These are phyloP conservation scores for Exocentrus adspersus DNA, from an alignment of 2,888 invertebrate genomes.

Conservation along the genomic window DNA sequence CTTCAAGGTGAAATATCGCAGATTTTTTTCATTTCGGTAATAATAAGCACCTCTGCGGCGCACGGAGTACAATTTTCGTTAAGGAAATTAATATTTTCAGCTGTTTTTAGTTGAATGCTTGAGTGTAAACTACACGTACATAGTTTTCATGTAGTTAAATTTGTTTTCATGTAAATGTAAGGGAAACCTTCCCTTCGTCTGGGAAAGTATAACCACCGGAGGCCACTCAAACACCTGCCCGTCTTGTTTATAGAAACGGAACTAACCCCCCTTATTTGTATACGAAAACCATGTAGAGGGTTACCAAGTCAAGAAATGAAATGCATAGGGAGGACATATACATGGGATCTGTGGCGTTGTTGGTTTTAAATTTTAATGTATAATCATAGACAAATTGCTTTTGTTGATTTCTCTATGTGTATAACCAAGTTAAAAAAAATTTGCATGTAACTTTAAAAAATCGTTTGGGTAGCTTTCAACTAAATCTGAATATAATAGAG, in stretches of 20 bases:
- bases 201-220: neutral
- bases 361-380: too few relatives aligned
- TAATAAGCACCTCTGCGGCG: neutral
- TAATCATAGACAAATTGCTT: too few relatives aligned
- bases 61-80: conserved; percentile 7
- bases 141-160: too few relatives aligned
- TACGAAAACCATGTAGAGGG: neutral
- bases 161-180: too few relatives aligned
- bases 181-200: neutral
- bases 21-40: neutral
- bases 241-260: neutral
- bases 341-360: too few relatives aligned
- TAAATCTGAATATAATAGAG: too few relatives aligned
- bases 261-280: neutral
- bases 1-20: neutral
- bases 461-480: too few relatives aligned
- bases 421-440: too few relatives aligned
- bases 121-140: too few relatives aligned
- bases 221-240: neutral
- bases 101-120: neutral
- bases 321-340: too few relatives aligned
- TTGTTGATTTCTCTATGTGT: too few relatives aligned
- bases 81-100: neutral
- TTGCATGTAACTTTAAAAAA: too few relatives aligned
- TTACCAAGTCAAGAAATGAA: neutral